phyloP scores from a whole-genome alignment of 2,113 vertebrate species.

The Hemiprocne comata region DNA sequence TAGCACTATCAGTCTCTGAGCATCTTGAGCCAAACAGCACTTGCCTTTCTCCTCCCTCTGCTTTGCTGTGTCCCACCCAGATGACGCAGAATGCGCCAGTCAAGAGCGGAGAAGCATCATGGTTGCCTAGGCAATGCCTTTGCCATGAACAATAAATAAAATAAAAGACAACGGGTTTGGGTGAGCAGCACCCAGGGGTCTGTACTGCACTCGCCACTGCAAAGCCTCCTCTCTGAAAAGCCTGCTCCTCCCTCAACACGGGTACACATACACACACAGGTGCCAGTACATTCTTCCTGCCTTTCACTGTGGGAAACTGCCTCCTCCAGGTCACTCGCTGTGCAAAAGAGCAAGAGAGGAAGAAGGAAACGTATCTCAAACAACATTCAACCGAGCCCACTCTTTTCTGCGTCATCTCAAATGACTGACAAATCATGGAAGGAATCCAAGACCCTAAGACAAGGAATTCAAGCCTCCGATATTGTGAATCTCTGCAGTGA shows the following conservation, averaged over 20 bases:
- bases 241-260: neutral
- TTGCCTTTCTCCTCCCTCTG: neutral
- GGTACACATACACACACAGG: neutral
- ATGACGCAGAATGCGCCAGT: neutral
- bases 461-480: neutral
- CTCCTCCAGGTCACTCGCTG: neutral
- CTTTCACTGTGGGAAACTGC: neutral
- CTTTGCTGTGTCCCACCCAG: neutral
- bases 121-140: conserved; percentile 51
- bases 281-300: neutral
- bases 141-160: conserved; percentile 24
- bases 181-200: conserved; percentile 6
- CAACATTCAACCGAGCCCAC: neutral
- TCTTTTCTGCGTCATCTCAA: neutral
- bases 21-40: neutral
- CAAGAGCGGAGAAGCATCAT: conserved; percentile 11
- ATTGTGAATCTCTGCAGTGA: neutral
- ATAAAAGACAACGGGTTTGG: neutral
- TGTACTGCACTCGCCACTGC: neutral
- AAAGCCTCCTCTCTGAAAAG: neutral
- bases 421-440: neutral
- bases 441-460: conserved; percentile 6
- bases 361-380: neutral
- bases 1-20: neutral
- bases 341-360: neutral